Conservation (phyloP, 2,113 vertebrate genomes). For the Barnardius zonarius region DNA sequence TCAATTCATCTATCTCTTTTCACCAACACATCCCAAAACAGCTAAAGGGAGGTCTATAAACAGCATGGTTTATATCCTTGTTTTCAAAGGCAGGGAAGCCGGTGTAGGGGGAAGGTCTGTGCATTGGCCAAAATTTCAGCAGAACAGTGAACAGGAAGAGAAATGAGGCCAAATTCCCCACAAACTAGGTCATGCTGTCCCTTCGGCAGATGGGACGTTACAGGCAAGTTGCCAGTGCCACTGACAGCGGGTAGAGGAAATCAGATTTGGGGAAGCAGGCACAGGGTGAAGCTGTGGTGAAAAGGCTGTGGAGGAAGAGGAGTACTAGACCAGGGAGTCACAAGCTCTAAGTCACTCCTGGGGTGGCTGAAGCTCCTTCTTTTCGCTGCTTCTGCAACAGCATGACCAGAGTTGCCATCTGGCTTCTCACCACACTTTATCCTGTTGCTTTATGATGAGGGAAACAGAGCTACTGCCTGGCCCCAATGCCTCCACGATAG, state of each 20-base stretch:
- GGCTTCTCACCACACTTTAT: background rate
- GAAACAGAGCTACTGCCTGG: background rate
- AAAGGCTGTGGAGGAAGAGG: background rate
- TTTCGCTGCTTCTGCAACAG: background rate
- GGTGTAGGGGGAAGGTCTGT: background rate
- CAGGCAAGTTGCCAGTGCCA: background rate
- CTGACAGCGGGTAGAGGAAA: background rate
- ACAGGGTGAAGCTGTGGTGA: background rate
- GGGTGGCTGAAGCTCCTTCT: background rate
- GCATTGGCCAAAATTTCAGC: background rate
- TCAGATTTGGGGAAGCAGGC: background rate
- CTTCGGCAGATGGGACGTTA: background rate
- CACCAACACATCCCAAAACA: background rate
- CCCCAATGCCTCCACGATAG: background rate
- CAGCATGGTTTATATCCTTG: background rate
- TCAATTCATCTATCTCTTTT: background rate
- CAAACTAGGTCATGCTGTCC: conserved; percentile 9
- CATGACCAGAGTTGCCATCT: background rate
- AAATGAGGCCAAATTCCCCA: conserved; percentile 41
- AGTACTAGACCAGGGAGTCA: background rate
- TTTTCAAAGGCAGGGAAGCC: background rate
- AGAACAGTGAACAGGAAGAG: conserved; percentile 42
- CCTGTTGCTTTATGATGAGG: background rate
- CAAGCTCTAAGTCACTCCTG: background rate
- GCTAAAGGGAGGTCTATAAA: background rate